Evolutionary conservation across 2,888 invertebrate species (phyloP), one percentile per base, ranked within the genome.

Genomic region (Sminthurides aquaticus): DNA sequence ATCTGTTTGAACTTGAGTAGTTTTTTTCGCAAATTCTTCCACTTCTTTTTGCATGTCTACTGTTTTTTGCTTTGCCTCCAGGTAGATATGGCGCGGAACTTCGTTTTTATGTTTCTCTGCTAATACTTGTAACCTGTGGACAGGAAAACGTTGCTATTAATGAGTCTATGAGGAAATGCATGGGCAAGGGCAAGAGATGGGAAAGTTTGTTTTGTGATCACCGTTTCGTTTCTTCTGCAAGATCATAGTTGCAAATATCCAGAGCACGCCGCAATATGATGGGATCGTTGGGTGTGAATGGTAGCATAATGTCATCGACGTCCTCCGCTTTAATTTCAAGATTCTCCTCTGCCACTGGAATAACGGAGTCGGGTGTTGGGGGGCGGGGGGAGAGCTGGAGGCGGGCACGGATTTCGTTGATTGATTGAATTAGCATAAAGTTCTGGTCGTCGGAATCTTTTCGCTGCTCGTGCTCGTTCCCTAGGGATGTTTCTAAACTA

Each of bases 381-480:
- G 55, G 11, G 15, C 49, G 18, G 2, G 59, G 64, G 1, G 34
- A 29, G 34, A 64, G 48, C 27, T 59, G 58, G n/a, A 59, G 59
- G 22, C 58, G 56, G n/a, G 22, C 43, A 20, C 64, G 25, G 15
- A 62, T 52, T 2, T 62, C 57, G 1, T 65, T 52, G n/a, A 68
- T 66, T 55, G 67, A 68, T 3, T 58, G 63, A 2, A 68, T 62
- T 2, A 68, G 62, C 59, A 68, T 57, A 15, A 65, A 59, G 48
- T 68, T 70, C 29, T 70, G 70, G 27, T 68, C 69, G 27, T 71
- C 69, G n/a, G 68, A 57, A 49, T 68, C 68, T 29, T 67, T 49
- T 54, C 64, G 29, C 8, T 60, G 28, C 49, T 70, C 68, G 29
- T 66, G 68, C 27, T 70, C 59, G 18, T 68, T 67, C 20, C 67